Conservation (phyloP, 1,140 invertebrate species). For the Drosophila baimaii region DNA sequence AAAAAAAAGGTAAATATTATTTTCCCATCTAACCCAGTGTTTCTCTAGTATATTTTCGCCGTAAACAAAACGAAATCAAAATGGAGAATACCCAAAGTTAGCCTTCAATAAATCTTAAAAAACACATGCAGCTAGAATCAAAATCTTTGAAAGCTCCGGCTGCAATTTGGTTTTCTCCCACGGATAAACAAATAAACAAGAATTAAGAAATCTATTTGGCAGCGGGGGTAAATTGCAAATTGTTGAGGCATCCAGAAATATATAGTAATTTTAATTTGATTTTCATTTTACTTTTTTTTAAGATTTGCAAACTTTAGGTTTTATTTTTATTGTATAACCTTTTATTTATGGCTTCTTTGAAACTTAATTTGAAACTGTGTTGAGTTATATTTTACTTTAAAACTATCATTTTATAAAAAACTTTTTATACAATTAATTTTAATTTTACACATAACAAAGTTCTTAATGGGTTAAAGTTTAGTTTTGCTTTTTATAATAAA, state of each 20-base stretch:
- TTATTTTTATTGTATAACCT: neutral
- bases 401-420: no score
- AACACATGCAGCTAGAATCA: constrained; percentile 38
- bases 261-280: neutral
- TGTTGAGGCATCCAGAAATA: constrained; percentile 63
- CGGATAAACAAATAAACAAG: constrained; percentile 63
- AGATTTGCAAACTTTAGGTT: neutral
- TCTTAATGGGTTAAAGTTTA: neutral
- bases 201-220: constrained; percentile 23
- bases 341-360: no score
- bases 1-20: constrained; percentile 67
- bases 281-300: neutral
- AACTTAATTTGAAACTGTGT: no score
- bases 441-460: no score
- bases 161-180: constrained; percentile 15
- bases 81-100: constrained; percentile 14
- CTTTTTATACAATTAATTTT: no score
- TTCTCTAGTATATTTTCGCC: neutral
- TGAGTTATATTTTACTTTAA: no score
- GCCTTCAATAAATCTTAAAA: constrained; percentile 59
- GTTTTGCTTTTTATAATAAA: neutral
- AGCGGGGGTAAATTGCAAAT: constrained; percentile 50
- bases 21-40: constrained; percentile 7
- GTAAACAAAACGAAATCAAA: constrained; percentile 26
- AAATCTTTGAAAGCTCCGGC: constrained; percentile 29